Conservation (phyloP, 2,888 invertebrate genomes). For the Dusona sp. region DNA sequence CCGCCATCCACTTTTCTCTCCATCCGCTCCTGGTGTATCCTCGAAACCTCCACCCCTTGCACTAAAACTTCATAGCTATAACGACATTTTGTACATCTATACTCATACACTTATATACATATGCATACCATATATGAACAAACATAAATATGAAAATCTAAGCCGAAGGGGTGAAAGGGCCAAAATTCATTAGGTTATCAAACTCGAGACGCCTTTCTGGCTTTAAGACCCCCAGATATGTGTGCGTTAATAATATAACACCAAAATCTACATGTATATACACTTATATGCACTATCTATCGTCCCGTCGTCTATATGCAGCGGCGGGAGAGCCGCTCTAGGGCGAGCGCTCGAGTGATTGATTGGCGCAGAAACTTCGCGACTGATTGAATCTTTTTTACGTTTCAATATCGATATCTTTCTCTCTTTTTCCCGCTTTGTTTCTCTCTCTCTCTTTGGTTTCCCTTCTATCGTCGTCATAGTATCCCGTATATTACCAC, state of each 20-base stretch:
- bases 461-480: constrained; percentile 18
- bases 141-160: background rate
- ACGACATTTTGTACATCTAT: constrained; percentile 15
- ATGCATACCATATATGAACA: background rate
- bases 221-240: background rate
- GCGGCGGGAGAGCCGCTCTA: constrained; percentile 34
- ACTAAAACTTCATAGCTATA: background rate
- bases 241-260: background rate
- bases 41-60: constrained; percentile 8
- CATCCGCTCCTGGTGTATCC: constrained; percentile 40
- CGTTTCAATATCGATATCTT: constrained; percentile 81
- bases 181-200: background rate
- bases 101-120: background rate
- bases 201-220: background rate
- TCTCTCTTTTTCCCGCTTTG: background rate
- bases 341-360: constrained; percentile 78
- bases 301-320: constrained; percentile 42
- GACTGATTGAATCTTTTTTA: constrained; percentile 84
- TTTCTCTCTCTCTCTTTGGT: background rate
- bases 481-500: background rate
- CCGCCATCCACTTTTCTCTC: constrained; percentile 62
- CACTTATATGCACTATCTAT: constrained; percentile 13
- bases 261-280: background rate
- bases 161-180: background rate
- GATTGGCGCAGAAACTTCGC: constrained; percentile 84